Conservation (phyloP, 2,797 vertebrate genomes). For the Pelobates cultripes region DNA sequence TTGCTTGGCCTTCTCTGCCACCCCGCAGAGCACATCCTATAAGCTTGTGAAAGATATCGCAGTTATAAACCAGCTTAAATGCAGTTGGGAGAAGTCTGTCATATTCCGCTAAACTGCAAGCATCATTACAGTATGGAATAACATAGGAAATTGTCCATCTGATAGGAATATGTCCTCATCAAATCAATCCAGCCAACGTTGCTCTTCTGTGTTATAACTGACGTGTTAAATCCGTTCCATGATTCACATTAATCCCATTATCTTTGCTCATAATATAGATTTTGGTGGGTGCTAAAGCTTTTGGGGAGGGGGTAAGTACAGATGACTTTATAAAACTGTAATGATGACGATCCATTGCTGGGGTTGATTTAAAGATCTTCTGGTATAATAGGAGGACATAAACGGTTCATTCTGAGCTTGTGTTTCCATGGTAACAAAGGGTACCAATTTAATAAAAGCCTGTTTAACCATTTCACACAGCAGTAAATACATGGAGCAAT, state of each 20-base stretch:
- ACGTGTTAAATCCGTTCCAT: neutral
- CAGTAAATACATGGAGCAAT: neutral
- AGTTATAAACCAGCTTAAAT: too few species aligned
- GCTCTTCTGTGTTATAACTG: too few species aligned
- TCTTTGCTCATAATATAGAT: neutral
- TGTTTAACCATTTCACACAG: slow-evolving; percentile 66
- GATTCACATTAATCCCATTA: neutral
- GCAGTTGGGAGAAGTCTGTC: too few species aligned
- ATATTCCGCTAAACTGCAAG: too few species aligned
- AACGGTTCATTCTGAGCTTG: slow-evolving; percentile 78
- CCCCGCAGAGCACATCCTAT: too few species aligned
- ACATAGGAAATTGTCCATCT: too few species aligned
- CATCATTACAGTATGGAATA: too few species aligned
- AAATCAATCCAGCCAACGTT: too few species aligned
- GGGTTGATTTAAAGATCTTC: slow-evolving; percentile 69
- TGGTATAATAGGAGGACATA: slow-evolving; percentile 71
- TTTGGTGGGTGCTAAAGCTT: neutral
- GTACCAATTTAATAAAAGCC: slow-evolving; percentile 78
- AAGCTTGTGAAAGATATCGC: too few species aligned
- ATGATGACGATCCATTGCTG: slow-evolving; percentile 54
- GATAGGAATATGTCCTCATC: too few species aligned
- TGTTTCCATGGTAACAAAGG: slow-evolving; percentile 82
- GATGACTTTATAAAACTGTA: neutral
- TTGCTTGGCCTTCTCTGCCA: too few species aligned
- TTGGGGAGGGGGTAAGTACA: neutral